Base-by-base conservation (phyloP, 2,888 invertebrate species). In the Euphydryas editha region DNA sequence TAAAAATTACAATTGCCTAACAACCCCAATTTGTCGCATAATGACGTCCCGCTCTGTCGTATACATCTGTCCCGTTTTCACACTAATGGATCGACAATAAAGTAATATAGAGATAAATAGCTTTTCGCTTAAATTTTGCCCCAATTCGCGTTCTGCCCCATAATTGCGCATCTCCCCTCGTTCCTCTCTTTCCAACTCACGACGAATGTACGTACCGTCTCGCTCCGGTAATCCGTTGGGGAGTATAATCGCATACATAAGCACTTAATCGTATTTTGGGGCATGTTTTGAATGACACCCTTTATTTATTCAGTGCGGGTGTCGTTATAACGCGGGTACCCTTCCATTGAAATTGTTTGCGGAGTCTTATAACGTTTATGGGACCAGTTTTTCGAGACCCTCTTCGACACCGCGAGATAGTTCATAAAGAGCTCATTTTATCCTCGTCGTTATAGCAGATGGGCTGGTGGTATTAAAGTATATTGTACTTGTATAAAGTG, bases 261-360 rank as follows among this genome's bases (percentile, higher is more conserved):
- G 92, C 85, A 84, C 90, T 92, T 92, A 92, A 92, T 92, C 91
- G 91, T 82, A 87, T 92, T 91, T 89, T 76, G 85, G 86, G 88
- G 84, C 78, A 77, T 78, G 84, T 82, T 81, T 80, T 78, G 83
- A 84, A 84, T 83, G 80, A 79, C 78, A 77, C 85, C 86, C 85
- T 78, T 78, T 91, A 90, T 91, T 92, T 91, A 91, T 90, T 90
- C 85, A 86, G 88, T 81, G 77, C 82, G 82, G 83, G 83, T 81
- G 79, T 71, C 75, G 76, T 78, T 84, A 79, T 76, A 71, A 73
- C 73, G 77, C 76, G 75, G 77, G 80, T 78, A 78, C 85, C 87
- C 86, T 82, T 82, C 81, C 82, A 87, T 89, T 85, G 88, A 82
- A 86, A 75, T 88, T 90, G 90, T 91, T 89, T 89, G 89, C 73